These are phyloP conservation scores for Suncus etruscus DNA, from an alignment of 2,113 vertebrate species.

Conservation along the genomic window DNA sequence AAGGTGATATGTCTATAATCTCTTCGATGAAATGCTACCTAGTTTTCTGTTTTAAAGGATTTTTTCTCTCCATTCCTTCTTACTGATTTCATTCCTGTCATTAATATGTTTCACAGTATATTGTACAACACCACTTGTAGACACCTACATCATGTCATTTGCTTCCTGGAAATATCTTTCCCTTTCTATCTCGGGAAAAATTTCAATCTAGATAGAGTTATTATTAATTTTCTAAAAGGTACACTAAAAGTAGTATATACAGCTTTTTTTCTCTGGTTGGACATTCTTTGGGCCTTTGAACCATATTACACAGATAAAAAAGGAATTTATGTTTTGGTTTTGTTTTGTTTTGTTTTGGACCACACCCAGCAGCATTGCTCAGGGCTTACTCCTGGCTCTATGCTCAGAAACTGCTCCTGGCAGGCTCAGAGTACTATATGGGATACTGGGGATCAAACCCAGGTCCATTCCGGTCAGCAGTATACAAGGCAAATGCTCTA, in stretches of 20 bases:
- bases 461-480: too few species aligned
- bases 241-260: not conserved
- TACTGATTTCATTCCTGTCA: not conserved
- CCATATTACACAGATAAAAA: not conserved
- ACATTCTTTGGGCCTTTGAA: not conserved
- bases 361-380: too few species aligned
- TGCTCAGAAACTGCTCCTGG: too few species aligned
- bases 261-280: not conserved
- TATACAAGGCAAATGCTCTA: too few species aligned
- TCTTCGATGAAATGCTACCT: not conserved
- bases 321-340: not conserved
- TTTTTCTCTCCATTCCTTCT: not conserved
- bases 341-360: not conserved
- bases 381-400: too few species aligned
- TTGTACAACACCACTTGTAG: not conserved
- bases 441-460: too few species aligned
- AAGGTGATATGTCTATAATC: not conserved
- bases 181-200: not conserved
- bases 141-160: not conserved
- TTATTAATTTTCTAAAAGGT: not conserved
- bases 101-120: not conserved
- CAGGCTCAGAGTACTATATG: too few species aligned
- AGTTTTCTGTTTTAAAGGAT: not conserved
- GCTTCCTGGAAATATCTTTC: not conserved
- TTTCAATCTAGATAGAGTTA: not conserved